Evolutionary conservation across 2,888 invertebrate genomes (phyloP), one percentile per base, ranked within the genome.

Genomic region (Cylindroiulus punctatus): DNA sequence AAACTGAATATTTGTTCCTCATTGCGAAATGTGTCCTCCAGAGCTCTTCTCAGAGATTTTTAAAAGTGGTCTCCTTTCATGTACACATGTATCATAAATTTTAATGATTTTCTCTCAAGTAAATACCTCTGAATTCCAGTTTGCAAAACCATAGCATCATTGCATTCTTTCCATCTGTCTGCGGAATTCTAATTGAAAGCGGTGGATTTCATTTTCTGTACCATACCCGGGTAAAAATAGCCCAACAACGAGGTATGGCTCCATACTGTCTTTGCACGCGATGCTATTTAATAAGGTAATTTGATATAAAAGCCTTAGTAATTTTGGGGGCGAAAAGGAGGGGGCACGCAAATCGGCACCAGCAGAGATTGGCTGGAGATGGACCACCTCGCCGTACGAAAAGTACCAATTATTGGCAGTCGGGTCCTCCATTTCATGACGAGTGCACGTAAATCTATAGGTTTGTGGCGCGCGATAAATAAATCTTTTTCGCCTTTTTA

Each of bases 241-340:
- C n/a, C 19, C 19, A n/a, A 1, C n/a, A 47, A 47, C n/a, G 19
- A n/a, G 57, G n/a, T 57, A 47, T 14, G n/a, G 57, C 57, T 57
- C n/a, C 57, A 57, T 19, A 57, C 5, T 22, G 57, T n/a, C n/a
- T 57, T 57, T 57, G 57, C 57, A 57, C 57, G 57, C 57, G 57
- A 57, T 57, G 57, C 57, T n/a, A 57, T 57, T 57, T 57, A 57
- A 57, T 57, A 57, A 57, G 57, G 57, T 57, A 57, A 57, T 57
- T 57, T 57, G 57, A 57, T 57, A 57, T 57, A 57, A 57, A 57
- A 57, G 57, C 57, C 57, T 57, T 57, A 57, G n/a, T 57, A n/a
- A 57, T 57, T 57, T 57, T 7, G 57, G n/a, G 52, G 47, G 17
- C 36, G 36, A 36, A 36, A 7, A n/a, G 19, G 57, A n/a, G n/a